phyloP scores from a whole-genome alignment of 2,113 vertebrate species.

The Athene cunicularia region DNA sequence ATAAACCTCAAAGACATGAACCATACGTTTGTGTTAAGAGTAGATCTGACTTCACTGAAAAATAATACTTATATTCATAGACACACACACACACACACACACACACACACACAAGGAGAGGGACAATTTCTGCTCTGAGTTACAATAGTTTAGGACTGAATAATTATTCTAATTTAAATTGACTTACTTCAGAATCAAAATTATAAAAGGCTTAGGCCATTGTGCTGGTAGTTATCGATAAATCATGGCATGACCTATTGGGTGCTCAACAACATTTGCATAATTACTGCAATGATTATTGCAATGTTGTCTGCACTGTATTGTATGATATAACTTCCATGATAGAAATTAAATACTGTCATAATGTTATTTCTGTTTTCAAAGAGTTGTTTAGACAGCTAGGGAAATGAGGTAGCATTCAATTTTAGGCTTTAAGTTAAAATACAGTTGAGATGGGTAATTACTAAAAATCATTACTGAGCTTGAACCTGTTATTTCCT shows the following conservation, averaged over 20 bases:
- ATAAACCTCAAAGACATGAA: background rate
- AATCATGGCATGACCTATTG: background rate
- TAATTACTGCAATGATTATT: background rate
- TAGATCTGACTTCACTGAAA: background rate
- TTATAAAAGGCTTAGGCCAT: background rate
- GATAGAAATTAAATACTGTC: background rate
- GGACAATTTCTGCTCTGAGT: background rate
- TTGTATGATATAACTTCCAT: background rate
- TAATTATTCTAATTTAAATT: background rate
- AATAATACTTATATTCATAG: background rate
- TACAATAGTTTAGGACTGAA: background rate
- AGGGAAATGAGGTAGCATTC: constrained; percentile 42
- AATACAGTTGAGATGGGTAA: background rate
- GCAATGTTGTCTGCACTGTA: background rate
- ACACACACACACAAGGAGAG: background rate
- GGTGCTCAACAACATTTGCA: background rate
- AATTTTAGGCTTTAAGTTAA: constrained; percentile 52
- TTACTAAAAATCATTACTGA: constrained; percentile 34
- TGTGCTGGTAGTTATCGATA: background rate
- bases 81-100: background rate
- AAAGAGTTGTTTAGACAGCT: background rate
- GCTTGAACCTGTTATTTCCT: constrained; percentile 20
- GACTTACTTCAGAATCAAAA: background rate
- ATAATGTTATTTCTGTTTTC: constrained; percentile 9
- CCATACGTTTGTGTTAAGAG: background rate